These are phyloP conservation scores for Myxocyprinus asiaticus DNA, from an alignment of 2,113 vertebrate species.

Conservation along the genomic window DNA sequence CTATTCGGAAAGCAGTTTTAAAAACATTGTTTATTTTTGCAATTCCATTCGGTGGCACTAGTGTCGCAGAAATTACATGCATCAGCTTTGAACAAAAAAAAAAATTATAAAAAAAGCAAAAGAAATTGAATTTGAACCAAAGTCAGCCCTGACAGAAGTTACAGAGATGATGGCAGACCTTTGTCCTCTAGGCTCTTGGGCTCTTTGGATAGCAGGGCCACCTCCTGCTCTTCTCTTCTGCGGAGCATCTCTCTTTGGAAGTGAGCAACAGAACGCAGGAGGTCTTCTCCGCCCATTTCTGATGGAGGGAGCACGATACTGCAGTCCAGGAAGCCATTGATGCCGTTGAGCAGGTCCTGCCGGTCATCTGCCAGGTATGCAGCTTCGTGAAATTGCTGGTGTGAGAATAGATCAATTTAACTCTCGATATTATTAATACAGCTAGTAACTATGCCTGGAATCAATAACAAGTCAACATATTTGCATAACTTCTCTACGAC, in stretches of 20 bases:
- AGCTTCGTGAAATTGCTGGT: constrained; percentile 91
- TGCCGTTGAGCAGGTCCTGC: constrained; percentile 90
- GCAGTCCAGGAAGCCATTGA: constrained; percentile 97
- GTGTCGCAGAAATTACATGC: too few relatives aligned
- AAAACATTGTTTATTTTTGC: too few relatives aligned
- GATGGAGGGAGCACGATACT: constrained; percentile 95
- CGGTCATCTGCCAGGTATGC: constrained; percentile 93
- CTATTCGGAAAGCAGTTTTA: too few relatives aligned
- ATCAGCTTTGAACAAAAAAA: too few relatives aligned
- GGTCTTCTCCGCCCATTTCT: constrained; percentile 90
- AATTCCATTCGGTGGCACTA: too few relatives aligned
- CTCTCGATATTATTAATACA: background rate
- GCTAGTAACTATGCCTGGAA: background rate
- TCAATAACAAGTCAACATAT: background rate
- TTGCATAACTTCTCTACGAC: too few relatives aligned
- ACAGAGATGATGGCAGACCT: constrained; percentile 69
- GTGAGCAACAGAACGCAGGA: constrained; percentile 89
- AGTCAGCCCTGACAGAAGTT: background rate
- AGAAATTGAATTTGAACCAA: background rate
- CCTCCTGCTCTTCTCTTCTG: constrained; percentile 87
- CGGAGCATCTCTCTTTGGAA: constrained; percentile 96
- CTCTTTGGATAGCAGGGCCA: constrained; percentile 78
- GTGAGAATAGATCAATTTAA: background rate
- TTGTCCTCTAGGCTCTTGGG: constrained; percentile 85
- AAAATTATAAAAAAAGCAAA: too few relatives aligned